Evolutionary conservation across 2,797 vertebrate species (phyloP).

Genomic region (Pyrrhura leucotis): DNA sequence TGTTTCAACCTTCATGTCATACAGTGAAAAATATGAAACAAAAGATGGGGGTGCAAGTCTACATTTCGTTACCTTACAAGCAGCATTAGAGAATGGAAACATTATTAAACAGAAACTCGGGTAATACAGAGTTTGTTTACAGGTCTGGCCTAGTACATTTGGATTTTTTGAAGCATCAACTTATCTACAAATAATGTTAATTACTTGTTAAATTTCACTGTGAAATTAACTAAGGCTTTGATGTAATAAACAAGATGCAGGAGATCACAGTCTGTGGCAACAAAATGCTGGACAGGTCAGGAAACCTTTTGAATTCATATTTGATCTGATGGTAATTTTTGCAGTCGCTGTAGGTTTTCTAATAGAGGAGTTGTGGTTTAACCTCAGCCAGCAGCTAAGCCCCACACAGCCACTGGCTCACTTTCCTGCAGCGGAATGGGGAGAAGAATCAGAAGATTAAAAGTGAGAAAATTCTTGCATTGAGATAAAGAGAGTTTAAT

Average conservation of each 20-base stretch:
- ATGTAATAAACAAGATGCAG: neutral
- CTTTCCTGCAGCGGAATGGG: fast-evolving
- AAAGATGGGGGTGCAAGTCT: neutral
- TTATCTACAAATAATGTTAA: neutral
- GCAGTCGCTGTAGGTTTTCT: neutral
- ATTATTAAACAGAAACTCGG: neutral
- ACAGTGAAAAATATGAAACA: neutral
- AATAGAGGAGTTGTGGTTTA: neutral
- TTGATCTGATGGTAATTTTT: neutral
- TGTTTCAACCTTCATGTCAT: neutral
- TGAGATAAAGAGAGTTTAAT: neutral
- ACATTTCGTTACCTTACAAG: neutral
- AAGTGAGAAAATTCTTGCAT: neutral
- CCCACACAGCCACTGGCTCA: neutral
- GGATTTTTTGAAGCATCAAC: neutral
- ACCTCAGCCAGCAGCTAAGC: neutral
- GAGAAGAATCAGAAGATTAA: neutral
- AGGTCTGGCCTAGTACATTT: neutral
- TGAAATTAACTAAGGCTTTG: neutral
- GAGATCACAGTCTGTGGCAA: neutral
- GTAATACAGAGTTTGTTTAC: neutral
- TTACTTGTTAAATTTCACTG: neutral
- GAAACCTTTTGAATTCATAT: neutral
- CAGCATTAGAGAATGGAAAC: neutral
- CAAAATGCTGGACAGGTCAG: neutral